These are phyloP conservation scores for Nipponia nippon DNA, from an alignment of 2,113 vertebrate species.

Conservation along the genomic window DNA sequence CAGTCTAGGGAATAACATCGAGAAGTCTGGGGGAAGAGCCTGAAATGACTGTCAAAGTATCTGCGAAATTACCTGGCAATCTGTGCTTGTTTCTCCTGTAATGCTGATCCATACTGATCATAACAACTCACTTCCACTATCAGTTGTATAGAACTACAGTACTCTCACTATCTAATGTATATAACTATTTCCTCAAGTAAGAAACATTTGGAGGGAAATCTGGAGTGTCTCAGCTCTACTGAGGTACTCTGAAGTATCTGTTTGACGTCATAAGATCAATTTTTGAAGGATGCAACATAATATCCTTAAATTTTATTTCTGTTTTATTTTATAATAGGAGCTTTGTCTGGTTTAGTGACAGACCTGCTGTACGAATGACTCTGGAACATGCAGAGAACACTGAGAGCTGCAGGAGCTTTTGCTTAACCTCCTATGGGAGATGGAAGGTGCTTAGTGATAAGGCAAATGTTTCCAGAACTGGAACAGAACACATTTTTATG, in stretches of 20 bases:
- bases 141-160: background rate
- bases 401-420: background rate
- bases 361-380: accelerated
- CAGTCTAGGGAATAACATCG: background rate
- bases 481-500: background rate
- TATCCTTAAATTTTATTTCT: background rate
- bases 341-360: background rate
- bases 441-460: background rate
- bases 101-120: background rate
- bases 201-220: background rate
- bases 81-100: background rate
- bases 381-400: background rate
- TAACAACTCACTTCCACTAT: background rate
- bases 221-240: background rate
- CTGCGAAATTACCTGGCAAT: background rate
- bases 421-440: background rate
- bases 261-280: background rate
- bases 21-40: background rate
- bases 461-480: background rate
- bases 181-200: background rate
- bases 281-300: background rate
- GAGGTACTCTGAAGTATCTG: background rate
- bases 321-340: background rate
- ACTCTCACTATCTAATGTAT: background rate
- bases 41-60: background rate